A percentile compares a stretch with the other conserved stretches of the same genome.
phyloP scores from a whole-genome alignment of 2,113 vertebrate species.

The Natator depressus region DNA sequence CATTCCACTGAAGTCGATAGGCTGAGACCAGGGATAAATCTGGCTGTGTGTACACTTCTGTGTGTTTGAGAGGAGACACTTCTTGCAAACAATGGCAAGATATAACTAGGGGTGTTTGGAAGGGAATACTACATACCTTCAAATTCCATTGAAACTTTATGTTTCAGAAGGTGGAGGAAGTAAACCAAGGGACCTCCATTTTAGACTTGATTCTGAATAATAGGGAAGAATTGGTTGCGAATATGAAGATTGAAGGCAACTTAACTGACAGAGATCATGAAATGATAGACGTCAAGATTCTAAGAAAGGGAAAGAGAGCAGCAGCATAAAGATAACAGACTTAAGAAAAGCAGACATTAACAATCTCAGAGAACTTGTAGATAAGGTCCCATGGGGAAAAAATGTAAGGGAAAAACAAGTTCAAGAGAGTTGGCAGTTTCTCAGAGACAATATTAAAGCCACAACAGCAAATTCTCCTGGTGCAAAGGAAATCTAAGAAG shows the following conservation, averaged over 20 bases:
- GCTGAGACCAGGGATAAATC: neutral
- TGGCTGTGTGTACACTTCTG: neutral
- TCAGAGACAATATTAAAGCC: neutral
- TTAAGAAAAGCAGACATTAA: neutral
- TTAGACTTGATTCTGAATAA: neutral
- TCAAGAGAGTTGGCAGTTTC: neutral
- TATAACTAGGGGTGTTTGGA: rapidly evolving
- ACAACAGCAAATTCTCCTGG: neutral
- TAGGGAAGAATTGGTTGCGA: neutral
- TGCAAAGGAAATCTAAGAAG: neutral
- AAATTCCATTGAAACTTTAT: neutral
- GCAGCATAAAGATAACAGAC: neutral
- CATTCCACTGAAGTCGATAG: neutral
- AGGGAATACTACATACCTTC: neutral
- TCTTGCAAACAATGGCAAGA: neutral
- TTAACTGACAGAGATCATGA: neutral
- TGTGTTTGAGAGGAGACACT: neutral
- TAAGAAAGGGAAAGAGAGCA: neutral
- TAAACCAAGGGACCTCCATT: neutral
- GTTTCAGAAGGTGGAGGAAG: neutral
- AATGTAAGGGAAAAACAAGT: neutral
- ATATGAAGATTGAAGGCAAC: neutral
- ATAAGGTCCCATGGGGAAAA: neutral
- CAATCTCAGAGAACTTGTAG: neutral
- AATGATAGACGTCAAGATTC: neutral